phyloP scores from a whole-genome alignment of 2,888 invertebrate species.

The Ochropacha duplaris region DNA sequence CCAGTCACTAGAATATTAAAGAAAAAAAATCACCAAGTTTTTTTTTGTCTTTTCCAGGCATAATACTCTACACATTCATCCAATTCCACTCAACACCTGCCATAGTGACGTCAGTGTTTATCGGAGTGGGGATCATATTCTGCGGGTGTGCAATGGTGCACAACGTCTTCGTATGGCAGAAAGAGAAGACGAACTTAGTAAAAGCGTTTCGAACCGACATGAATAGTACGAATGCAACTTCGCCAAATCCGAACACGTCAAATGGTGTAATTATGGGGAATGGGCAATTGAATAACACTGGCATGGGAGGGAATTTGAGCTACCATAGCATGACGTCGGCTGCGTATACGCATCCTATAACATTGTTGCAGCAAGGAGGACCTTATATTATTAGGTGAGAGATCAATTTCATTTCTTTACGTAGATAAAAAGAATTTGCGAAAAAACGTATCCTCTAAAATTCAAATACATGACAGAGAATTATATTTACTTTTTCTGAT shows the following conservation, averaged over 20 bases:
- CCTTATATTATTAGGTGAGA: conserved; percentile 82
- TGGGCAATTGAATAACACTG: conserved; percentile 70
- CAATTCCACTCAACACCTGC: conserved; percentile 96
- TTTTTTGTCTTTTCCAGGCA: conserved; percentile 83
- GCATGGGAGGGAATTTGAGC: conserved; percentile 62
- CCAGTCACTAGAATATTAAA: too few relatives aligned
- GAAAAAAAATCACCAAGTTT: neutral
- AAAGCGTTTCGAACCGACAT: conserved; percentile 80
- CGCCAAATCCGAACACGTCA: conserved; percentile 57
- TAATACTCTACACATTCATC: conserved; percentile 95
- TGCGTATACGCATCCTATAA: conserved; percentile 74
- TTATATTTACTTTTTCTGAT: too few relatives aligned
- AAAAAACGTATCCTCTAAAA: too few relatives aligned
- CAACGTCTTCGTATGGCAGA: conserved; percentile 97
- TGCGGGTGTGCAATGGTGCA: conserved; percentile 97
- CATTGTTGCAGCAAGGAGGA: conserved; percentile 77
- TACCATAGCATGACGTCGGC: conserved; percentile 67
- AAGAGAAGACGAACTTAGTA: conserved; percentile 93
- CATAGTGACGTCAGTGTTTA: conserved; percentile 93
- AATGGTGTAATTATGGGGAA: conserved; percentile 69
- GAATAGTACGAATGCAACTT: conserved; percentile 44
- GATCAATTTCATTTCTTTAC: neutral
- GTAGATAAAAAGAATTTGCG: too few relatives aligned
- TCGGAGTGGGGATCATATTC: conserved; percentile 94
- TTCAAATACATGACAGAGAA: too few relatives aligned